phyloP scores from a whole-genome alignment of 2,797 vertebrate species.

The Cheirogaleus major region DNA sequence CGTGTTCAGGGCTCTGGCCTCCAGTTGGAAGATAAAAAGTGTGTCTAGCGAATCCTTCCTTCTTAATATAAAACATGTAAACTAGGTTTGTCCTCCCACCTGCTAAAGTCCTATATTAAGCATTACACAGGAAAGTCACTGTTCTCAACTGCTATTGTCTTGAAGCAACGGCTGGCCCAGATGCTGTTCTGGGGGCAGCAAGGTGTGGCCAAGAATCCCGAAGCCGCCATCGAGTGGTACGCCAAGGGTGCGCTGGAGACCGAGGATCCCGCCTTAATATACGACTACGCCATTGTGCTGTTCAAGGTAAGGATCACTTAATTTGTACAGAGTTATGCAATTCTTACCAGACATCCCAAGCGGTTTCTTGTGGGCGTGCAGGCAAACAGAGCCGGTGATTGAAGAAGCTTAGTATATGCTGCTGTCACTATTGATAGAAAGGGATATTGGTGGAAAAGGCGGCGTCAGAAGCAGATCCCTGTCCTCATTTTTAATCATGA shows the following conservation, averaged over 20 bases:
- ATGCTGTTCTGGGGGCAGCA: slow-evolving; percentile 94
- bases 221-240: slow-evolving; percentile 91
- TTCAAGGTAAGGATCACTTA: slow-evolving; percentile 89
- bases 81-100: neutral
- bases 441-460: neutral
- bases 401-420: neutral
- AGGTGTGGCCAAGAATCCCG: slow-evolving; percentile 91
- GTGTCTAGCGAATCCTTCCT: neutral
- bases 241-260: slow-evolving; percentile 92
- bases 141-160: slow-evolving; percentile 48
- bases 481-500: slow-evolving; percentile 1
- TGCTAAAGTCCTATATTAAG: neutral
- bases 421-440: neutral
- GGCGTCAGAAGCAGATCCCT: neutral
- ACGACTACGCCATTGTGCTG: slow-evolving; percentile 93
- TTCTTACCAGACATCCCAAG: neutral
- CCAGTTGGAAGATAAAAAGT: neutral
- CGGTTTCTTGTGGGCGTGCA: neutral
- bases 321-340: neutral
- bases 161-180: slow-evolving; percentile 91
- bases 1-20: neutral
- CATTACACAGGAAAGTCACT: neutral
- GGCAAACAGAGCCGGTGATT: neutral
- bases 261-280: slow-evolving; percentile 90
- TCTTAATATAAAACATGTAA: neutral